Conservation (phyloP, 1,140 invertebrate genomes). For the Trinorchestia longiramus region DNA sequence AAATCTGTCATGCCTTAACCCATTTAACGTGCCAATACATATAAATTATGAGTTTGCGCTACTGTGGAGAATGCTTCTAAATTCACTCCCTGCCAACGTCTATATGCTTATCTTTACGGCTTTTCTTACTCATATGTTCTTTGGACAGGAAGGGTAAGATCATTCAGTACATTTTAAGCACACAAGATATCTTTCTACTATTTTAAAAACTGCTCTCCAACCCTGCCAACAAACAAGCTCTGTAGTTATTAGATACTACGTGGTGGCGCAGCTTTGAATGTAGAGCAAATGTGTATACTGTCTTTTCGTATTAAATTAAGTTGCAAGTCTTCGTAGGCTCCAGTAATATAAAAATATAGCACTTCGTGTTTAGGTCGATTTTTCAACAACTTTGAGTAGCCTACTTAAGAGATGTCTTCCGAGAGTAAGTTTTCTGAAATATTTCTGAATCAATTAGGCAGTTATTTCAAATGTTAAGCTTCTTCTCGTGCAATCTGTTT, state of each 20-base stretch:
- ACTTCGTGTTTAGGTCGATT: too few species aligned
- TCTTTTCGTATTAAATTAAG: too few species aligned
- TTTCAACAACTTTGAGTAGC: too few species aligned
- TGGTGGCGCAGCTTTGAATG: background rate
- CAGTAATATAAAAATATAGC: too few species aligned
- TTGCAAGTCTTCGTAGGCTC: too few species aligned
- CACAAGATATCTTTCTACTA: background rate
- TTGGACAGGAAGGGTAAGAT: too few species aligned
- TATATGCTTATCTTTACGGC: background rate
- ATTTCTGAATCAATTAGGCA: background rate
- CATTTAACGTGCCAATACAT: background rate
- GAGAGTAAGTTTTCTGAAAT: background rate
- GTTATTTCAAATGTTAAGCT: background rate
- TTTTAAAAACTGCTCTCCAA: background rate
- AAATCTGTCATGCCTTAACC: background rate
- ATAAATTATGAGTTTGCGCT: background rate
- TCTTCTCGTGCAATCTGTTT: background rate
- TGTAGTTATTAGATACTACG: background rate
- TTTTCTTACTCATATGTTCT: background rate
- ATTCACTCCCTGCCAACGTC: background rate
- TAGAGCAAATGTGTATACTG: background rate
- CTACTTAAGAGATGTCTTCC: too few species aligned
- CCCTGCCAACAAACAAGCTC: background rate
- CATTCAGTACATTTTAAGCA: too few species aligned
- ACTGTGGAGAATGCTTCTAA: background rate